Base-by-base conservation (phyloP, 1,140 invertebrate genomes). In the Aplysia californica region DNA sequence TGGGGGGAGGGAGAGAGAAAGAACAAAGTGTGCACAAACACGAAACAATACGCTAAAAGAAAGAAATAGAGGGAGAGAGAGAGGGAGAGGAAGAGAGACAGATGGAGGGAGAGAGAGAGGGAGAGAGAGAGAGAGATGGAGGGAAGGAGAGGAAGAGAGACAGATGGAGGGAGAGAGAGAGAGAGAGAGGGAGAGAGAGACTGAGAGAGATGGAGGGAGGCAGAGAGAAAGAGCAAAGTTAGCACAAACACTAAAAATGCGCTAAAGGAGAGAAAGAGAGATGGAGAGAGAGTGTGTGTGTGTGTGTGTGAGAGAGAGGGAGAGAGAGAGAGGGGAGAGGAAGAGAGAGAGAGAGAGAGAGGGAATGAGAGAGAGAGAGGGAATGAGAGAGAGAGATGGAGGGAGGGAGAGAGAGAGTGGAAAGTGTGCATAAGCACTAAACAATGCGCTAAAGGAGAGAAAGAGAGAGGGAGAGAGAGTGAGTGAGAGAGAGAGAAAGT, bases 11-110 rank as follows among this genome's bases (percentile, higher is more conserved):
- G 38, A 41, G 67, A 23, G 18, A n/a, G n/a, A n/a, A n/a, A n/a
- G n/a, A n/a, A n/a, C n/a, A n/a, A n/a, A n/a, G n/a, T n/a, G n/a
- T n/a, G n/a, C n/a, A n/a, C n/a, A n/a, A n/a, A n/a, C n/a, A n/a
- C n/a, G n/a, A n/a, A n/a, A n/a, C n/a, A n/a, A n/a, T n/a, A n/a
- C n/a, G n/a, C n/a, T n/a, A 55, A 39, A 55, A 59, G 35, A 59
- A 23, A 64, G 33, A 74, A 59, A 64, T 21, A 64, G 71, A 64
- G 58, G 41, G 50, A 59, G 26, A 74, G 71, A 64, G 58, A 74
- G 56, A 74, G 58, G 38, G 33, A 64, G 31, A 65, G 71, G 65
- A 23, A 74, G 71, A 74, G 31, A 61, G 71, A 74, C 4, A 64
- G 59, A 74, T 23, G 65, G 58, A 74, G 56, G 65, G 36, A 39